Base-by-base conservation (phyloP, 2,888 invertebrate species). In the Lomographa bimaculata region DNA sequence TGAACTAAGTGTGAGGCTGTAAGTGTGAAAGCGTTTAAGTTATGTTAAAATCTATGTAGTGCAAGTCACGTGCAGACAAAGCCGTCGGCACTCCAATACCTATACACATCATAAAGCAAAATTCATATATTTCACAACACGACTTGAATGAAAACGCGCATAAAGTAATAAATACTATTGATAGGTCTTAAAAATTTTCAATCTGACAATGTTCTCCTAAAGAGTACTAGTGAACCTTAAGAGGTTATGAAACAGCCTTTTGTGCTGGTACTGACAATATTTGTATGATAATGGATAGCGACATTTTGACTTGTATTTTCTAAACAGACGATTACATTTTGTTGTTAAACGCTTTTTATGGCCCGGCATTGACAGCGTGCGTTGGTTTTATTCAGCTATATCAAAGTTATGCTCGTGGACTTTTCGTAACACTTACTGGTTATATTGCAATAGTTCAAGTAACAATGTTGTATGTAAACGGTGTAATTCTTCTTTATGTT, bases 51-150 rank as follows among this genome's bases (percentile, higher is more conserved):
- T n/a, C n/a, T n/a, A n/a, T n/a, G n/a, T n/a, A n/a, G n/a, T n/a
- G n/a, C n/a, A n/a, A n/a, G n/a, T n/a, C n/a, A n/a, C n/a, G n/a
- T n/a, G n/a, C n/a, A n/a, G n/a, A n/a, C n/a, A n/a, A n/a, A n/a
- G n/a, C n/a, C n/a, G n/a, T n/a, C n/a, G n/a, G n/a, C n/a, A n/a
- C n/a, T n/a, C n/a, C n/a, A n/a, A n/a, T n/a, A n/a, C n/a, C n/a
- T n/a, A n/a, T n/a, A n/a, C n/a, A n/a, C n/a, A n/a, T n/a, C n/a
- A n/a, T n/a, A n/a, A n/a, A 30, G 35, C 46, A 38, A 45, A 35
- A 36, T 37, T 48, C 49, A 54, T 54, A 58, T 57, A 54, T 55
- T 46, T 46, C 50, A 21, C 23, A 27, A 39, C 47, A 51, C 50
- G 43, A 18, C 21, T 37, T 40, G 32, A 41, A 51, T 49, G 42